Evolutionary conservation across 2,888 invertebrate genomes (phyloP), one percentile per base, ranked within the genome.

Genomic region (Apotomis betuletana): DNA sequence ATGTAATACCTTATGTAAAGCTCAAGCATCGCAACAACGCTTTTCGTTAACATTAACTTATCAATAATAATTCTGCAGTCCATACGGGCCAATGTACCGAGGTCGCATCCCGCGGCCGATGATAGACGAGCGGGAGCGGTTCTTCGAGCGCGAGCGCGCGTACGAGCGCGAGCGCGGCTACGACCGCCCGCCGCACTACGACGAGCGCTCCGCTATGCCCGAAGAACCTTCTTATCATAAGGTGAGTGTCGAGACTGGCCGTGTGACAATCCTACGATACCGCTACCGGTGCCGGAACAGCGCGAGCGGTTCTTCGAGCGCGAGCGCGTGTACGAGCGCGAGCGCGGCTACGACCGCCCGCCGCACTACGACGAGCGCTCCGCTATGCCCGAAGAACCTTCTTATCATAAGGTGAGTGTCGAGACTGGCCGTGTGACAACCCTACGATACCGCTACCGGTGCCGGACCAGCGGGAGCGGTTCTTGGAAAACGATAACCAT

Each of bases 41-140:
- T 27, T 27, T 27, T 27, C 27, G 27, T 27, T 27, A 27, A 27
- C 27, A 27, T 27, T 27, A 27, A 27, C 27, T 27, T 27, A 27
- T 27, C 27, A 27, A 27, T 27, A 15, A 15, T 15, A 27, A 27
- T 27, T 58, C 5, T 36, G 73, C 60, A 79, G 81, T 4, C 80
- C 87, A 0, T 91, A 89, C 79, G 91, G 90, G 0, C 84, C 87
- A 1, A 83, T 88, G 88, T 90, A 87, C 78, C 91, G 91, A 67
- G 89, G 83, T 0, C 85, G 90, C 13, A 83, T 85, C 77, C 85
- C 86, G 13, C 83, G 84, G 4, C 81, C 80, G 12, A 75, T 79
- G 36, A 55, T 74, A 13, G 90, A 90, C 70, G 92, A 91, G 70
- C 89, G 91, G 74, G 91, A 90, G 78, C 68, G 74, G 2, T 76